A percentile compares a stretch with the other conserved stretches of the same genome.
Evolutionary conservation across 2,113 vertebrate genomes (phyloP).

Genomic region (Apaloderma vittatum): DNA sequence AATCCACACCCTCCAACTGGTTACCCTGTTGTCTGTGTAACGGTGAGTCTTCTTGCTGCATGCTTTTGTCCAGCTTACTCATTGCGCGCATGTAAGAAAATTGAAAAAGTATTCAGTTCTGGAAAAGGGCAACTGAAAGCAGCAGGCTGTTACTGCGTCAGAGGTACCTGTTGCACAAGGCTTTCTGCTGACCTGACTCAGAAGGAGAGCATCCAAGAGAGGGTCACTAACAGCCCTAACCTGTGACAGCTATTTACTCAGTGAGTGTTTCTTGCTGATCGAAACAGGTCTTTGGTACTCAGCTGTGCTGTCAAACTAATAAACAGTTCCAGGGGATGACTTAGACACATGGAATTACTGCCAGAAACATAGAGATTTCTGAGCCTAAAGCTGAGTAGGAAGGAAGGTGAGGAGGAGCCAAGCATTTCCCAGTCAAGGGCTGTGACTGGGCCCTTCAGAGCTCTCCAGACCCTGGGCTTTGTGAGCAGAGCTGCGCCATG

Average conservation of each 20-base stretch:
- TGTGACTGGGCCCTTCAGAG: background rate
- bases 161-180: background rate
- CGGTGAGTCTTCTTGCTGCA: constrained; percentile 52
- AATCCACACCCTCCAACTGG: constrained; percentile 77
- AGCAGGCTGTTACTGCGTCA: background rate
- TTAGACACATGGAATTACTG: background rate
- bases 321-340: background rate
- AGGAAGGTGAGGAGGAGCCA: background rate
- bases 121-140: background rate
- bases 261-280: background rate
- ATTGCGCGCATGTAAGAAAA: background rate
- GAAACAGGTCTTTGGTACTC: background rate
- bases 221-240: background rate
- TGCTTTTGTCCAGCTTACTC: background rate
- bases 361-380: background rate
- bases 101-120: background rate
- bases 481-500: background rate
- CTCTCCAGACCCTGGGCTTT: background rate
- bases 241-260: background rate
- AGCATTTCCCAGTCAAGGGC: background rate
- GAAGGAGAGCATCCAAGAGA: background rate
- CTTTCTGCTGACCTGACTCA: background rate
- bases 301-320: background rate
- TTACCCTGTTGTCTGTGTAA: constrained; percentile 85
- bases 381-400: background rate